phyloP scores from a whole-genome alignment of 2,113 vertebrate genomes.

The Amphiprion ocellaris region DNA sequence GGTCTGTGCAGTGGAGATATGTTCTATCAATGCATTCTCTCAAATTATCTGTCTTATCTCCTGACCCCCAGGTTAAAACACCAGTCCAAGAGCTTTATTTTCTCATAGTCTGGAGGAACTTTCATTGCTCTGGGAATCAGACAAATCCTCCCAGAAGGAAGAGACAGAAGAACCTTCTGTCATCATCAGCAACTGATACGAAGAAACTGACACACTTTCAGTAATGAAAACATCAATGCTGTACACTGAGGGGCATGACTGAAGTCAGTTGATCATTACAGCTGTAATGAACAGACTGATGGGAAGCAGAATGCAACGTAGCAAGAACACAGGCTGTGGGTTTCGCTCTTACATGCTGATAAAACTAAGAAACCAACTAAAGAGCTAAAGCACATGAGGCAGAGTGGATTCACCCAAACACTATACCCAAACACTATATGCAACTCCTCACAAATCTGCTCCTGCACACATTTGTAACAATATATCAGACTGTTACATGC shows the following conservation, averaged over 20 bases:
- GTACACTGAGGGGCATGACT: neutral
- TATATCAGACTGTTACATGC: too few species aligned
- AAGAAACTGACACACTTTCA: slow-evolving; percentile 22
- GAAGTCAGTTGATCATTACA: neutral
- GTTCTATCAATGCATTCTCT: slow-evolving; percentile 13
- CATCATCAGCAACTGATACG: slow-evolving; percentile 22
- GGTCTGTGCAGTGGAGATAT: slow-evolving; percentile 30
- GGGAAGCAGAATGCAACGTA: too few species aligned
- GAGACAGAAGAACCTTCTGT: slow-evolving; percentile 11
- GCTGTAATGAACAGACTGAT: too few species aligned
- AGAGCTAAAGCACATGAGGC: too few species aligned
- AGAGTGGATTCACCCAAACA: too few species aligned
- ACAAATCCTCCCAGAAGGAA: slow-evolving; percentile 47
- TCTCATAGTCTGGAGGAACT: slow-evolving; percentile 11
- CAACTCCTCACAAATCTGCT: too few species aligned
- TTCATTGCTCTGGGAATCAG: slow-evolving; percentile 33
- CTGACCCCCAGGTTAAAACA: slow-evolving; percentile 12
- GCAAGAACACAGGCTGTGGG: too few species aligned
- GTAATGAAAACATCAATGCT: neutral
- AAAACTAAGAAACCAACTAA: too few species aligned
- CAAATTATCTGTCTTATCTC: slow-evolving; percentile 44
- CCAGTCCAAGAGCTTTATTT: slow-evolving; percentile 36
- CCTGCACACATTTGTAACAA: too few species aligned
- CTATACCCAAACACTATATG: too few species aligned
- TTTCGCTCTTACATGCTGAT: too few species aligned